Evolutionary conservation across 2,113 vertebrate genomes (phyloP), one percentile per base, ranked within the genome.

Genomic region (Eretmochelys imbricata): DNA sequence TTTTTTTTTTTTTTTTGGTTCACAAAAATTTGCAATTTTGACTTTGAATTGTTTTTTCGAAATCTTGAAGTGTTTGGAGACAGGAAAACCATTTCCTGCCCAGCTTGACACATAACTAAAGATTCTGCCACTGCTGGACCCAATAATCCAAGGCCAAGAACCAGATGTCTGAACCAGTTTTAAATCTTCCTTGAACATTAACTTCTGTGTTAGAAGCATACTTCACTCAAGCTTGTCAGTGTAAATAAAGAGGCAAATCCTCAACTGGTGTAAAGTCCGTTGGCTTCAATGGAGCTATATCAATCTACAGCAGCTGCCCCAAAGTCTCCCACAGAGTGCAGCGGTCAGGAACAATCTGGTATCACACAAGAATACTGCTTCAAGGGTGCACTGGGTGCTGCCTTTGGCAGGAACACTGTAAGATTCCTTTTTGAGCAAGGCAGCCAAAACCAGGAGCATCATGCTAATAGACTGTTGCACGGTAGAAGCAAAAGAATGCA

Each of bases 161-260:
- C 0, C 0, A 54, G 48, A 35, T 10, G 5, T 76, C 22, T 86
- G 22, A 25, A 10, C 13, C 0, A 0, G 22, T 82, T 62, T 31
- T 78, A 59, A 46, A 20, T 84, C 57, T 54, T 65, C n/a, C 57
- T 54, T 55, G 1, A 10, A 0, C 31, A 2, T 16, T 24, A 0
- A 38, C 35, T 62, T 81, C 69, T 72, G 17, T 27, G 1, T 49
- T 49, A 17, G 8, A n/a, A 50, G 49, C 10, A 72, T n/a, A 11
- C 27, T 69, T 83, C 5, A 35, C 54, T 78, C 54, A 53, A 35
- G 5, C 87, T 75, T 91, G n/a, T 80, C 22, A 9, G 0, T 81
- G 7, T 5, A 25, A 35, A 65, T 27, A 51, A 80, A 22, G 5
- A 90, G 27, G 78, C 4, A 8, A 24, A 50, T 12, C 5, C 78